Conservation (phyloP, 2,797 vertebrate genomes). For the Scolopax bukidnonensis region DNA sequence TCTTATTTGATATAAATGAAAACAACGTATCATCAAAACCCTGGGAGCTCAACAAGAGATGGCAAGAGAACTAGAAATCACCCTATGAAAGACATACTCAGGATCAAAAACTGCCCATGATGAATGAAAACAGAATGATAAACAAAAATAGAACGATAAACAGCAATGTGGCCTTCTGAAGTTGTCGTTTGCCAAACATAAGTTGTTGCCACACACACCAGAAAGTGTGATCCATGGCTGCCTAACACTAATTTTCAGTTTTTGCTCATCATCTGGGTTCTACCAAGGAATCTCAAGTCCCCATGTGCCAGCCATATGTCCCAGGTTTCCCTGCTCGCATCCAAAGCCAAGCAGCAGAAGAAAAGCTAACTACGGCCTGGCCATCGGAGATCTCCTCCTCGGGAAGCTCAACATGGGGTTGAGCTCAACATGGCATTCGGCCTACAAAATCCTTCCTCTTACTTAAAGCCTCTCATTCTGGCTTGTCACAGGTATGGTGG, state of each 20-base stretch:
- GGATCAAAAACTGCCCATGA: background rate
- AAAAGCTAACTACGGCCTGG: background rate
- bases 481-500: background rate
- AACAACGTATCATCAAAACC: background rate
- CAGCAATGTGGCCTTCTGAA: background rate
- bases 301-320: background rate
- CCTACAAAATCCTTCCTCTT: background rate
- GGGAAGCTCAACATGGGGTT: background rate
- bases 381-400: background rate
- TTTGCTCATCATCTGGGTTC: background rate
- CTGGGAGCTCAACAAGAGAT: background rate
- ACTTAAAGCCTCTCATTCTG: background rate
- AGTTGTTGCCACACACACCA: background rate
- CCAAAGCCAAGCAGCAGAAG: background rate
- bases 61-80: background rate
- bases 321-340: background rate
- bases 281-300: background rate
- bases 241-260: background rate
- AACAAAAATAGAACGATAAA: background rate
- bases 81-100: background rate
- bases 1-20: conserved; percentile 31
- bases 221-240: background rate
- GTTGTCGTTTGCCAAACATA: background rate
- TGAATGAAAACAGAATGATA: background rate
- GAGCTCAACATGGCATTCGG: background rate